Conservation (phyloP, 2,888 invertebrate species). For the Lamproptera curius region DNA sequence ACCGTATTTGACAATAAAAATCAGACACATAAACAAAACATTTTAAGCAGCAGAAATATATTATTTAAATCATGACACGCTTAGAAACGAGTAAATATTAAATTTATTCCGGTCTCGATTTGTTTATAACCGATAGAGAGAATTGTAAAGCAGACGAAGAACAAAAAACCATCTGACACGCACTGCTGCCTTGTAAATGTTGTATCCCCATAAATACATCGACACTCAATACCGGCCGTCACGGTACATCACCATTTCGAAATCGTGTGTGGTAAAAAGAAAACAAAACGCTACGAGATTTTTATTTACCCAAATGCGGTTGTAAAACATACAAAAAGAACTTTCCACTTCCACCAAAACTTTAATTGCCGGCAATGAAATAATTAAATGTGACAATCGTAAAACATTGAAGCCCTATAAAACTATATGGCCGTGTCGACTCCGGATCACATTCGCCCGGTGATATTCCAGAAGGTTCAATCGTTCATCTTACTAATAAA, state of each 20-base stretch:
- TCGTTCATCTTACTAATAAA: too few species aligned
- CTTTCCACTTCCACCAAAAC: conserved; percentile 68
- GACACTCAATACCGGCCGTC: conserved; percentile 30
- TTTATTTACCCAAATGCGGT: conserved; percentile 74
- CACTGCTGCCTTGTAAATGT: conserved; percentile 13
- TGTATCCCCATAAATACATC: conserved; percentile 33
- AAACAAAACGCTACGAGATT: conserved; percentile 56
- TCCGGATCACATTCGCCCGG: conserved; percentile 43
- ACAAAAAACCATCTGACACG: not conserved
- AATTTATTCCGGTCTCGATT: too few species aligned
- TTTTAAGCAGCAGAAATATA: too few species aligned
- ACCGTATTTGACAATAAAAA: too few species aligned
- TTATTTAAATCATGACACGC: too few species aligned
- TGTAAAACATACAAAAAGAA: conserved; percentile 71
- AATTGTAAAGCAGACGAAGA: not conserved
- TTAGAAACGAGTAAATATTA: too few species aligned
- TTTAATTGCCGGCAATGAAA: conserved; percentile 76
- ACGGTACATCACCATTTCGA: conserved; percentile 49
- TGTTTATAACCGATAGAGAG: not conserved
- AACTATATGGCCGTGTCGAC: conserved; percentile 62
- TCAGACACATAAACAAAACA: too few species aligned
- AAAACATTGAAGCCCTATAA: conserved; percentile 66
- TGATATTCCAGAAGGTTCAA: conserved; percentile 32
- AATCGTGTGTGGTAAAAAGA: conserved; percentile 75
- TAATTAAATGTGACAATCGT: conserved; percentile 77